Evolutionary conservation across 2,888 invertebrate genomes (phyloP), one percentile per base, ranked within the genome.

Genomic region (Scaptomyza parva): DNA sequence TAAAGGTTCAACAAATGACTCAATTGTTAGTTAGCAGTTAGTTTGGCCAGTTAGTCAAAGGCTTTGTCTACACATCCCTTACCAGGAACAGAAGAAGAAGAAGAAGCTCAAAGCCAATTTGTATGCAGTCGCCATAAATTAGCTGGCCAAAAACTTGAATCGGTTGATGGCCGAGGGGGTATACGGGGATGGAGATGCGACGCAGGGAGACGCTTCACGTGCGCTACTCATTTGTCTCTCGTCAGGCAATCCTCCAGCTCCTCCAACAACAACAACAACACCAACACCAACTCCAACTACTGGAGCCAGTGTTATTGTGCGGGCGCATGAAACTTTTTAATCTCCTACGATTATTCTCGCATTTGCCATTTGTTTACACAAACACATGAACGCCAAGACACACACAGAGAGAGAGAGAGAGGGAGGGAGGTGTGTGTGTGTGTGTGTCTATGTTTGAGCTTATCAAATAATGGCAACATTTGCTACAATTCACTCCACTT

Each of bases 321-420:
- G 81, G 81, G 72, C 72, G 54, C 72, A 76, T 73, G 75, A 88
- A 90, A 90, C 81, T 90, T 89, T 84, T 87, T 90, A 90, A 90
- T 89, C 90, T 89, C 69, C 70, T 76, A 77, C 89, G 90, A 90
- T 90, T 90, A 90, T 90, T 89, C 88, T 89, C 89, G 89, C 90
- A 90, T 90, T 90, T 89, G 87, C 89, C 86, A 84, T 86, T 88
- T 89, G 89, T 87, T 87, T 87, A 79, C 86, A 80, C 77, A 78
- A 86, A 84, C 80, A 82, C 72, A 74, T 71, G 67, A 35, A 18
- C 43, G 70, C 44, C 12, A 20, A n/a, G n/a, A n/a, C n/a, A n/a
- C n/a, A n/a, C n/a, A n/a, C n/a, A 5, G 40, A 8, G 17, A 20
- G 0, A 6, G 24, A 35, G 2, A 17, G 26, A 30, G 30, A 6